phyloP scores from a whole-genome alignment of 2,113 vertebrate genomes.

The Tinamus guttatus region DNA sequence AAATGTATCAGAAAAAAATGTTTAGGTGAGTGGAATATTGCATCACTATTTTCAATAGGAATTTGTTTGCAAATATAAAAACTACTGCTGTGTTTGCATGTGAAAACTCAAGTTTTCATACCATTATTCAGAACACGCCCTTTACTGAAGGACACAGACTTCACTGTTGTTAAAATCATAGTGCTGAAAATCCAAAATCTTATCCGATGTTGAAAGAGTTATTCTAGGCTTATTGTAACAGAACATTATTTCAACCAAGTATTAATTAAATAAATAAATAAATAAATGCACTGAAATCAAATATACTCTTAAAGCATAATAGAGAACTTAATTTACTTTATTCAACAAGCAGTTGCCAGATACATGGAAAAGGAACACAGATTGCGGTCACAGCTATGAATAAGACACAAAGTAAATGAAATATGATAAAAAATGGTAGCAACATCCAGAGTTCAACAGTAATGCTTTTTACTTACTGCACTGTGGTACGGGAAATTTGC shows the following conservation, averaged over 20 bases:
- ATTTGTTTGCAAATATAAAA: background rate
- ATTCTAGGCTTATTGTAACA: background rate
- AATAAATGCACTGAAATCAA: background rate
- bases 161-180: background rate
- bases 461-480: background rate
- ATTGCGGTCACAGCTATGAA: background rate
- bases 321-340: background rate
- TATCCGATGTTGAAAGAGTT: fast-evolving
- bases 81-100: background rate
- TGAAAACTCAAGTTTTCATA: background rate
- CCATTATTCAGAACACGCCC: background rate
- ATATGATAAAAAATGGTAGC: background rate
- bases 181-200: background rate
- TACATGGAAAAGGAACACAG: background rate
- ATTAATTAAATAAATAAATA: background rate
- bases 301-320: background rate
- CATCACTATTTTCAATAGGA: background rate
- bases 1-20: background rate
- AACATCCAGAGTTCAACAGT: background rate
- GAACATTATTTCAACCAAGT: background rate
- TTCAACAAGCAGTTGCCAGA: background rate
- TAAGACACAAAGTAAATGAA: background rate
- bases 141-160: background rate
- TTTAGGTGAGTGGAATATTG: background rate
- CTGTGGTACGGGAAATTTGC: background rate